phyloP scores from a whole-genome alignment of 2,888 invertebrate species.

The Agrotis segetum region DNA sequence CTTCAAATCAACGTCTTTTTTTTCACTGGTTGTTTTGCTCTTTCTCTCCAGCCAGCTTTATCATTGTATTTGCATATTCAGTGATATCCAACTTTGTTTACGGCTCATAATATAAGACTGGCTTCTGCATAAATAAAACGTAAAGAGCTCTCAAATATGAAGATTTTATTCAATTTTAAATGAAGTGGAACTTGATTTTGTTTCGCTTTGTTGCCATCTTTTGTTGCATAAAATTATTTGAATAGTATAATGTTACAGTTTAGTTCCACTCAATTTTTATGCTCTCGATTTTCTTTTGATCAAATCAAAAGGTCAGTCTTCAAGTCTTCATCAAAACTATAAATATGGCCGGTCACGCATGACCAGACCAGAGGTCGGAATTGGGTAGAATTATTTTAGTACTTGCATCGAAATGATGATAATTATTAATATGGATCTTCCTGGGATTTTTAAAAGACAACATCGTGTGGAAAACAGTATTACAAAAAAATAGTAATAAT shows the following conservation, averaged over 20 bases:
- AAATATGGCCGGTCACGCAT: too few relatives aligned
- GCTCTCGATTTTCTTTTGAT: too few relatives aligned
- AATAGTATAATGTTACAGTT: constrained; percentile 1
- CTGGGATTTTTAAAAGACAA: too few relatives aligned
- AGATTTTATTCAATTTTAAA: constrained; percentile 43
- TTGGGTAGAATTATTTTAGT: too few relatives aligned
- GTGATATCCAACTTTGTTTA: constrained; percentile 74
- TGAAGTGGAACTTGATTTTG: constrained; percentile 15
- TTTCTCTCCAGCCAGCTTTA: constrained; percentile 52
- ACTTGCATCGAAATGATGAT: too few relatives aligned
- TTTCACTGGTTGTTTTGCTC: constrained; percentile 40
- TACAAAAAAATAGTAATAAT: too few relatives aligned
- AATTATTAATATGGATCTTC: too few relatives aligned
- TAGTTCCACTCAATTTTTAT: background rate
- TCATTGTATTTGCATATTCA: constrained; percentile 68
- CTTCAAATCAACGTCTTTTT: constrained; percentile 33
- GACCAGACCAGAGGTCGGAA: too few relatives aligned
- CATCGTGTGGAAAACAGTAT: too few relatives aligned
- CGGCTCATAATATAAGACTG: constrained; percentile 63
- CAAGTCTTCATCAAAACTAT: background rate
- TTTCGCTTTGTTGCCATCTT: constrained; percentile 9
- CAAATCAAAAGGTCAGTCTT: background rate
- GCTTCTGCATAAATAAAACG: constrained; percentile 43
- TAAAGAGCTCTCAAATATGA: constrained; percentile 27
- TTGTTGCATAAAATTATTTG: background rate